A percentile compares a stretch with the other conserved stretches of the same genome.
Evolutionary conservation across 2,113 vertebrate genomes (phyloP).

Genomic region (Ictalurus punctatus): DNA sequence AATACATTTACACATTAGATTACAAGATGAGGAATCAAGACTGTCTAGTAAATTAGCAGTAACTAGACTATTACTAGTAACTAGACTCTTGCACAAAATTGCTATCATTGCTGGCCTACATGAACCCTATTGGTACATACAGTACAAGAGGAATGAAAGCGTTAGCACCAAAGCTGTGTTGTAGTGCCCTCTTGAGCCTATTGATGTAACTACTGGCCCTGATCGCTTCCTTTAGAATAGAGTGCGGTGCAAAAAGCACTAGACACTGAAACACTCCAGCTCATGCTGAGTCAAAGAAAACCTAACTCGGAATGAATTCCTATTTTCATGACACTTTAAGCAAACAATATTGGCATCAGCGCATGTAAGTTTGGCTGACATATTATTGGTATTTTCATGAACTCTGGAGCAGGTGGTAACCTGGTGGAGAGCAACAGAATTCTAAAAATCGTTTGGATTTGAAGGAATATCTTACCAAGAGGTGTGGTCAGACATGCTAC

Average conservation of each 20-base stretch:
- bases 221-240: neutral
- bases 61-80: neutral
- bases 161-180: constrained; percentile 10
- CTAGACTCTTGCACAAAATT: neutral
- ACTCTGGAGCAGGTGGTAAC: neutral
- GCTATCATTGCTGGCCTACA: neutral
- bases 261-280: neutral
- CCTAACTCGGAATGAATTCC: neutral
- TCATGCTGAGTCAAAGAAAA: neutral
- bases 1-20: neutral
- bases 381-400: neutral
- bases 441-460: neutral
- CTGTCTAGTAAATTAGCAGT: neutral
- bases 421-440: neutral
- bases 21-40: neutral
- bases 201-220: neutral
- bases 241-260: neutral
- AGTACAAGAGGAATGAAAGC: neutral
- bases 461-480: neutral
- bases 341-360: neutral
- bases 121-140: neutral
- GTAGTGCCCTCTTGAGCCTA: constrained; percentile 28
- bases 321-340: neutral
- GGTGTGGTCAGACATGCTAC: neutral
- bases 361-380: neutral